phyloP scores from a whole-genome alignment of 2,797 vertebrate genomes.

The Leucoraja ocellata region DNA sequence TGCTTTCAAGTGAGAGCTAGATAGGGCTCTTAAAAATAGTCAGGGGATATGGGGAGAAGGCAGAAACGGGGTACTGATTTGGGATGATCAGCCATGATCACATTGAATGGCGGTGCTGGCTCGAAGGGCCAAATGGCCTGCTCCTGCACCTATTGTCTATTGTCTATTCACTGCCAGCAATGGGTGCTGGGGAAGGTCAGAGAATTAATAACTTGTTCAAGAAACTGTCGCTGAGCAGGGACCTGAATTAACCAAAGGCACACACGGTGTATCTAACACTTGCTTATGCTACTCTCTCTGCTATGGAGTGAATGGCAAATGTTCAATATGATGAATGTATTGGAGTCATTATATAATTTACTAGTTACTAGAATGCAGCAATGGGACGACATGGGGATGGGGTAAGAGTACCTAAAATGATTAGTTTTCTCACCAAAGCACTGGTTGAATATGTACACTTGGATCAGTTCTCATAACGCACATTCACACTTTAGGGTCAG shows the following conservation, averaged over 20 bases:
- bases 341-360: not conserved
- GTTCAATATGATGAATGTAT: not conserved
- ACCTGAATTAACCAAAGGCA: not conserved
- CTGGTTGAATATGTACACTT: not conserved
- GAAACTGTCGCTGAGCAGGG: not conserved
- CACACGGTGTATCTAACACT: too few relatives aligned
- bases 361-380: not conserved
- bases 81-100: too few relatives aligned
- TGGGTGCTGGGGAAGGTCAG: not conserved
- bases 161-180: too few relatives aligned
- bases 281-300: not conserved
- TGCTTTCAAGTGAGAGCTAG: too few relatives aligned
- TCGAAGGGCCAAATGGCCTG: too few relatives aligned
- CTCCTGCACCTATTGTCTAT: too few relatives aligned
- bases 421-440: not conserved
- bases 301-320: not conserved
- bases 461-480: not conserved
- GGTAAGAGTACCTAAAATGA: not conserved
- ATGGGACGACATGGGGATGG: not conserved
- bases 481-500: not conserved
- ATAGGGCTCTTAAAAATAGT: too few relatives aligned
- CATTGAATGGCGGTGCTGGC: too few relatives aligned
- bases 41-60: too few relatives aligned
- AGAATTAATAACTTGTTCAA: not conserved
- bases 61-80: too few relatives aligned